Conservation (phyloP, 1,140 invertebrate genomes). For the Heliothis subflexa region DNA sequence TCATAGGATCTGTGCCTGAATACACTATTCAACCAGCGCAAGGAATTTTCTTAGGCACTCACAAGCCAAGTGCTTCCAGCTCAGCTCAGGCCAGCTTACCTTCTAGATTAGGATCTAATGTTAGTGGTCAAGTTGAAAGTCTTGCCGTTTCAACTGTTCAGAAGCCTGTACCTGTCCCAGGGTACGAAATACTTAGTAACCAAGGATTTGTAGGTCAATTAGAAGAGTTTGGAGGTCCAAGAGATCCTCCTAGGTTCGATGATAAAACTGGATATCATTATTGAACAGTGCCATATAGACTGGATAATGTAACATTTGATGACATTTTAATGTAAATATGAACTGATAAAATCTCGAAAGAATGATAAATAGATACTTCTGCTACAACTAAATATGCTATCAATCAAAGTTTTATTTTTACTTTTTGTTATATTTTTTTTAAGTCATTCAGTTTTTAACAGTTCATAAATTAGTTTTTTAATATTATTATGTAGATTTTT, state of each 20-base stretch:
- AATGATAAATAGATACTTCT: neutral
- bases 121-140: neutral
- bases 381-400: neutral
- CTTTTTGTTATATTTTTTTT: neutral
- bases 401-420: neutral
- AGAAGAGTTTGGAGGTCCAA: slow-evolving; percentile 67
- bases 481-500: neutral
- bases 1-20: neutral
- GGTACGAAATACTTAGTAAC: neutral
- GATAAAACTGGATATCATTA: slow-evolving; percentile 76
- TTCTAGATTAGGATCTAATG: slow-evolving; percentile 5
- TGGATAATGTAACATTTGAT: neutral
- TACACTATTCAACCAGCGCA: neutral
- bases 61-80: neutral
- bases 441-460: neutral
- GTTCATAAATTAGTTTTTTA: neutral
- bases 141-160: slow-evolving; percentile 23
- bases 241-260: slow-evolving; percentile 73
- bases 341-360: neutral
- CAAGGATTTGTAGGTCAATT: slow-evolving; percentile 44
- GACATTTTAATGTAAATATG: neutral
- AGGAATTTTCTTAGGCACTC: neutral
- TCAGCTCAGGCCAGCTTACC: slow-evolving; percentile 4
- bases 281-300: slow-evolving; percentile 54
- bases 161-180: neutral